Base-by-base conservation (phyloP, 2,888 invertebrate genomes). In the Tenthredo livida region DNA sequence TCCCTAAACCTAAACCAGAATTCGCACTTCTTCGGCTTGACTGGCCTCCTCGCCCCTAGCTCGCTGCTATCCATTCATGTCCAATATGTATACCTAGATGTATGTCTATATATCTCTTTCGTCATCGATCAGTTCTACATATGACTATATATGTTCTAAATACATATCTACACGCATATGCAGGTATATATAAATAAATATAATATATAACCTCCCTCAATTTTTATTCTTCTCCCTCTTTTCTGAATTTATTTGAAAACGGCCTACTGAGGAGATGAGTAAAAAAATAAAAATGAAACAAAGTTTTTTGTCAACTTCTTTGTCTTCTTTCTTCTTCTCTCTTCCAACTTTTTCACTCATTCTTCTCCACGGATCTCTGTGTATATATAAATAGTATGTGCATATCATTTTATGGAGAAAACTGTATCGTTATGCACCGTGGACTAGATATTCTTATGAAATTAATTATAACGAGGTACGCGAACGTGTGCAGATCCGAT, bases 1-100 rank as follows among this genome's bases (percentile, higher is more conserved):
- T 43, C 72, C n/a, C 40, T 73, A 70, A 70, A 70, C 72, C 72
- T 73, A 43, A 73, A 73, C 72, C 72, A 73, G 72, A 73, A 73
- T 40, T 73, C 40, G 40, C 72, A 73, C 72, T 73, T 43, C 25
- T 40, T 73, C 72, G 72, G 72, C 72, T 40, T 43, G 72, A 43
- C 40, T 73, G 40, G 21, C 43, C 72, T 73, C 43, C 0, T 33
- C 33, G 15, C 70, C 37, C 37, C 37, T 17, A 43, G 21, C 43
- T 73, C 43, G 21, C 9, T 70, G 33, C 37, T 70, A 73, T 40
- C 43, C 72, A 73, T 43, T 73, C 67, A 67, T 67, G 67, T 67
- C 67, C 29, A 33, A 67, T 54, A 54, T 54, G 17, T 67, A 29
- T 29, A 67, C 15, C 29, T 67, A 67, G 12, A 5, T 67, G 33